Evolutionary conservation across 2,113 vertebrate species (phyloP).

Genomic region (Pygoscelis adeliae): DNA sequence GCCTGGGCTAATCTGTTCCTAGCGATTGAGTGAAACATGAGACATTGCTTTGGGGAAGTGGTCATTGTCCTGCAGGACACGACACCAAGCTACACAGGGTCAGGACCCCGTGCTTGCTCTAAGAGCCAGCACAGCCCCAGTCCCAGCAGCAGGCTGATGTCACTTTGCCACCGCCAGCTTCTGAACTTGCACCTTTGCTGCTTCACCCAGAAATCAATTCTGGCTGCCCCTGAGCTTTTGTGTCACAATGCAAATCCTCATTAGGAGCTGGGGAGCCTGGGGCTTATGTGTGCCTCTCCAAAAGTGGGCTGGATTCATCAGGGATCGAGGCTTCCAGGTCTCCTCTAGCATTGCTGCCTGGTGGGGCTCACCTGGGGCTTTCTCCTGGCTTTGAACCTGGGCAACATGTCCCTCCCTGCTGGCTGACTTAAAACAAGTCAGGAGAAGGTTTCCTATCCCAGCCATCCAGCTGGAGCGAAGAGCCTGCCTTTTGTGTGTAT

Average conservation of each 20-base stretch:
- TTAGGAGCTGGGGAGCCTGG: neutral
- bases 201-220: neutral
- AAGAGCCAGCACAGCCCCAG: neutral
- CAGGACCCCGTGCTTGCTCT: neutral
- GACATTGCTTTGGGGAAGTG: neutral
- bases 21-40: rapidly evolving
- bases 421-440: neutral
- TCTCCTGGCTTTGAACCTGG: neutral
- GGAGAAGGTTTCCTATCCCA: neutral
- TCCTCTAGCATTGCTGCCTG: neutral
- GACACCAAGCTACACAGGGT: neutral
- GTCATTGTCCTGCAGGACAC: neutral
- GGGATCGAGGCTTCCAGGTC: neutral
- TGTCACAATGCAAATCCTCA: neutral
- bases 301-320: neutral
- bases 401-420: neutral
- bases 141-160: neutral
- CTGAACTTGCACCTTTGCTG: neutral
- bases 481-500: neutral
- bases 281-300: neutral
- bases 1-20: neutral
- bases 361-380: neutral
- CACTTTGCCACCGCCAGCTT: neutral
- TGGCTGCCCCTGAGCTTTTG: neutral
- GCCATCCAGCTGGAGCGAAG: neutral